Base-by-base conservation (phyloP, 2,113 vertebrate species). In the Ariopsis seemanni region DNA sequence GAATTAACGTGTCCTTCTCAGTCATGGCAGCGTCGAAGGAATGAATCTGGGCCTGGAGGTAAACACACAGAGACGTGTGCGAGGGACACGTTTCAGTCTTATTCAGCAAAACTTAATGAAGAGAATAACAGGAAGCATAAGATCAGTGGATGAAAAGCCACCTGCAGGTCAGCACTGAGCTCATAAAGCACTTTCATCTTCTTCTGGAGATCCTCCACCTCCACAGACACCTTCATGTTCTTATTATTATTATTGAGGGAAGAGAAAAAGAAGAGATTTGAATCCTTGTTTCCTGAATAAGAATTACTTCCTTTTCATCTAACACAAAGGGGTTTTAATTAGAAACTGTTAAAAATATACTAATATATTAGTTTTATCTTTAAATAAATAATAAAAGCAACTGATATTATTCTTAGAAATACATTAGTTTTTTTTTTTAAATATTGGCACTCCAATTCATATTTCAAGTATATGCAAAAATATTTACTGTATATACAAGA, bases 171-270 rank as follows among this genome's bases (percentile, higher is more conserved):
- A 72, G 93, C 60, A 60, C 94, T 93, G 0, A 93, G 94, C 91
- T 96, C 94, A 90, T 94, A 95, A 62, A 97, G 91, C 78, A 95
- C 95, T 14, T 91, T 90, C 77, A 97, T 95, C 92, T 95, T 97
- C 94, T 94, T 96, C 86, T 97, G 94, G 91, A 97, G 93, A 55
- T 92, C 93, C 0, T 97, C 95, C 0, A 89, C 93, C 90, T 98
- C 97, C 94, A 96, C 71, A 55, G 90, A 92, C 65, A 93, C 94
- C 92, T 94, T 96, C 84, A 95, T 94, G 91, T 97, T 97, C 98
- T 99, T 92, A 82, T 88, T 57, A 91, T 22, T 27, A 62, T 99
- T 67, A 91, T 22, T 42, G 71, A 85, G 85, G 6, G 11, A 57
- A 27, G 18, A 12, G 6, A 25, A 42, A 69, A 7, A 17, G 20